phyloP scores from a whole-genome alignment of 2,113 vertebrate species.

The Numida meleagris region DNA sequence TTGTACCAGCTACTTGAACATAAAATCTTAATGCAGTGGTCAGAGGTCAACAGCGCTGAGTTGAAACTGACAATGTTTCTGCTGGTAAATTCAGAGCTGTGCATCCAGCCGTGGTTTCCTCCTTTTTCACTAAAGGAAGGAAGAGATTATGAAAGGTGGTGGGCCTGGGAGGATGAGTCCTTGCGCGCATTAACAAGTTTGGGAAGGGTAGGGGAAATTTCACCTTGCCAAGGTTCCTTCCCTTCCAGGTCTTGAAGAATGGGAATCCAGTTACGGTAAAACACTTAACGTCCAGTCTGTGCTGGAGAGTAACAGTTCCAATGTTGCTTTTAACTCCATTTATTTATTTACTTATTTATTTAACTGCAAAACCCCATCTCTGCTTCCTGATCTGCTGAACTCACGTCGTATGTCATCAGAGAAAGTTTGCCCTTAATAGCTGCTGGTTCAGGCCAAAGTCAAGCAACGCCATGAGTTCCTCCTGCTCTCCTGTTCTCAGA shows the following conservation, averaged over 20 bases:
- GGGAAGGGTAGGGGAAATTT: background rate
- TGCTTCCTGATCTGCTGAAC: background rate
- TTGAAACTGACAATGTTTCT: background rate
- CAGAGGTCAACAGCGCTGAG: background rate
- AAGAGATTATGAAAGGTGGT: background rate
- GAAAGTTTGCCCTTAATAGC: background rate
- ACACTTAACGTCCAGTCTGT: background rate
- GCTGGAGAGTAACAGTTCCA: background rate
- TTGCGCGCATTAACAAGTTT: background rate
- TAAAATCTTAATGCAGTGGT: background rate
- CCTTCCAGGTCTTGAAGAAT: background rate
- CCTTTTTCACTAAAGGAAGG: background rate
- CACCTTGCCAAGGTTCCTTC: background rate
- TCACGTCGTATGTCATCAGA: background rate
- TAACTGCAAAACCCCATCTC: background rate
- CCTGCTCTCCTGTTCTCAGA: background rate
- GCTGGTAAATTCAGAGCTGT: background rate
- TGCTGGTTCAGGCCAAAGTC: background rate
- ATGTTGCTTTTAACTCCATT: background rate
- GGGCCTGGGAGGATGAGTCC: background rate
- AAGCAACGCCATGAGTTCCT: background rate
- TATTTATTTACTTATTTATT: background rate
- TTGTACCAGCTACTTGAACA: background rate
- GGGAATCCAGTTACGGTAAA: background rate
- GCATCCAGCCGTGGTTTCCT: rapidly evolving